Evolutionary conservation across 2,113 vertebrate genomes (phyloP).

Genomic region (Rhinoderma darwinii): DNA sequence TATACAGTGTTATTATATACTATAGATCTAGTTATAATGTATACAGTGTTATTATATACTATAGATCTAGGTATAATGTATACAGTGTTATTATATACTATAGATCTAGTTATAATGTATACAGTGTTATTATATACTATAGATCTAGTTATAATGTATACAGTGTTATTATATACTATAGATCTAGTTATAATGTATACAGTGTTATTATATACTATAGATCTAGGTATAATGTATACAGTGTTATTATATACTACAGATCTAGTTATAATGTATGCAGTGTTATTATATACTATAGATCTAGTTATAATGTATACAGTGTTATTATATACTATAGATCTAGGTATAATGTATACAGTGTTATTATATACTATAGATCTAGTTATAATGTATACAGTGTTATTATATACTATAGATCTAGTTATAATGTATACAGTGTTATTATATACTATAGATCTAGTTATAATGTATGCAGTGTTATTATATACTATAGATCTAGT

Average conservation of each 20-base stretch:
- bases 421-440: not conserved
- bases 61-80: not conserved
- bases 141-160: not conserved
- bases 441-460: not conserved
- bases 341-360: not conserved
- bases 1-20: not conserved
- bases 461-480: not conserved
- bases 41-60: not conserved
- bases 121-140: not conserved
- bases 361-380: not conserved
- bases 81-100: not conserved
- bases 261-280: not conserved
- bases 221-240: not conserved
- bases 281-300: not conserved
- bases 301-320: not conserved
- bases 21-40: not conserved
- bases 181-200: not conserved
- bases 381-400: not conserved
- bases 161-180: not conserved
- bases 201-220: not conserved
- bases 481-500: not conserved
- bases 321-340: not conserved
- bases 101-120: not conserved
- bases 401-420: not conserved
- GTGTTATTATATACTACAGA: not conserved